Conservation (phyloP, 2,797 vertebrate genomes). For the Eulemur mongoz region DNA sequence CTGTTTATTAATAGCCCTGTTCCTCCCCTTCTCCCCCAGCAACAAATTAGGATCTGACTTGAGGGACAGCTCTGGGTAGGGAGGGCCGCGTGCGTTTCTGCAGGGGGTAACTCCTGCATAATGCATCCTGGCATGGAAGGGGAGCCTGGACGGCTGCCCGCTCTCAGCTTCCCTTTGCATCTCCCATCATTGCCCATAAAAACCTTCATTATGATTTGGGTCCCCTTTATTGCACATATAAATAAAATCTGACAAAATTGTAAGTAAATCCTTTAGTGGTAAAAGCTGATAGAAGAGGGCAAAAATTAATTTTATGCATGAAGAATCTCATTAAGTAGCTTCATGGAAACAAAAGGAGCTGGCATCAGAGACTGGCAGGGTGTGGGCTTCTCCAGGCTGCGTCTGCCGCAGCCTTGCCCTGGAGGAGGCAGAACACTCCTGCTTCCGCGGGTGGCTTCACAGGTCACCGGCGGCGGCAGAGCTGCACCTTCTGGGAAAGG, state of each 20-base stretch:
- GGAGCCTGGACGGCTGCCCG: neutral
- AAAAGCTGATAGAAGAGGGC: slow-evolving; percentile 78
- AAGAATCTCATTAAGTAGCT: slow-evolving; percentile 84
- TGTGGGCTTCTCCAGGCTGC: neutral
- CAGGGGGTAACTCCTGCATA: slow-evolving; percentile 28
- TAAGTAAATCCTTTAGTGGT: slow-evolving; percentile 80
- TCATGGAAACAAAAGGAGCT: slow-evolving; percentile 79
- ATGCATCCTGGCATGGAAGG: slow-evolving; percentile 58
- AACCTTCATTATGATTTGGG: slow-evolving; percentile 75
- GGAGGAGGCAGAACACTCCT: neutral
- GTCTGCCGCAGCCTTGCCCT: neutral
- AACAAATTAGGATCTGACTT: slow-evolving; percentile 56
- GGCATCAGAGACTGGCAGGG: slow-evolving; percentile 47
- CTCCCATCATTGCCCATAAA: slow-evolving; percentile 78
- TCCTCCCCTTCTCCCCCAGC: neutral
- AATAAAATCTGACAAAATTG: slow-evolving; percentile 84
- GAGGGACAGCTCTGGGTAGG: slow-evolving; percentile 53
- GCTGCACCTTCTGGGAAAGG: neutral
- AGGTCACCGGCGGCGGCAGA: neutral
- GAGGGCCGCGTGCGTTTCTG: neutral
- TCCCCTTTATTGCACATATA: slow-evolving; percentile 78
- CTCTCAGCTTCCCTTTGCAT: slow-evolving; percentile 72
- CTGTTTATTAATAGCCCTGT: slow-evolving; percentile 52
- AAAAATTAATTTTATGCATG: slow-evolving; percentile 87
- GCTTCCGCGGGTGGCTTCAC: neutral